Evolutionary conservation across 2,113 vertebrate genomes (phyloP).

Genomic region (Jaculus jaculus): DNA sequence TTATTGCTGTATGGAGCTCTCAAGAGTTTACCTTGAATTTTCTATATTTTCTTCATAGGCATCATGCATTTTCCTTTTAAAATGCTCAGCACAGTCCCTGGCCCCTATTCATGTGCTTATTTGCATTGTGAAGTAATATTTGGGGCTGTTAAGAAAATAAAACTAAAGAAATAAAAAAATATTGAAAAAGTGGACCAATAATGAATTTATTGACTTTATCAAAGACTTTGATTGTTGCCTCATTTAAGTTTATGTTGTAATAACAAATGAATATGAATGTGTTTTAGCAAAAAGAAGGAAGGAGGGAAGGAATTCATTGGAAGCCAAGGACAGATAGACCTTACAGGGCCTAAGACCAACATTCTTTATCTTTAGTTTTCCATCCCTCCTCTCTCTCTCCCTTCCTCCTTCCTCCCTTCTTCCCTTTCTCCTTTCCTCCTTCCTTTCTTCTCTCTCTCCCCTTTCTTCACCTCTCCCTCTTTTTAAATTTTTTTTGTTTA

Average conservation of each 20-base stretch:
- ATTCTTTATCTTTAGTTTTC: neutral
- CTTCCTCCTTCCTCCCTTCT: neutral
- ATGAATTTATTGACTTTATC: slow-evolving; percentile 34
- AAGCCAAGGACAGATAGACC: slow-evolving; percentile 40
- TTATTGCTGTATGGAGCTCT: neutral
- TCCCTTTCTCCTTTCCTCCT: too few relatives aligned
- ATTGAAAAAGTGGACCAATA: neutral
- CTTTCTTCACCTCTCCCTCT: too few relatives aligned
- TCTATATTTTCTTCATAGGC: slow-evolving; percentile 3
- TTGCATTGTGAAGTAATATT: neutral
- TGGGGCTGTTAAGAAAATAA: slow-evolving; percentile 34
- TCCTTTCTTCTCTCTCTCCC: too few relatives aligned
- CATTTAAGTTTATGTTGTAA: slow-evolving; percentile 46
- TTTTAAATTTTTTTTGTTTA: neutral
- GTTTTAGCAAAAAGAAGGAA: slow-evolving; percentile 38
- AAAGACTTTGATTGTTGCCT: slow-evolving; percentile 34
- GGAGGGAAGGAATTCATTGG: neutral
- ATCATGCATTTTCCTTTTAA: slow-evolving; percentile 13
- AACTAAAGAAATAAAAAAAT: slow-evolving; percentile 40
- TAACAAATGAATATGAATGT: slow-evolving; percentile 44
- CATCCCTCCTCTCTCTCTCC: neutral
- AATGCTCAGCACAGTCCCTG: neutral
- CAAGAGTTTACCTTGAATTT: slow-evolving; percentile 9
- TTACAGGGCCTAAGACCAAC: neutral
- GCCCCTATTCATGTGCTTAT: neutral